Evolutionary conservation across 30 jellyfish, hydroid and myxozoan genomes (phyloP).

Genomic region (Mastigias papua): DNA sequence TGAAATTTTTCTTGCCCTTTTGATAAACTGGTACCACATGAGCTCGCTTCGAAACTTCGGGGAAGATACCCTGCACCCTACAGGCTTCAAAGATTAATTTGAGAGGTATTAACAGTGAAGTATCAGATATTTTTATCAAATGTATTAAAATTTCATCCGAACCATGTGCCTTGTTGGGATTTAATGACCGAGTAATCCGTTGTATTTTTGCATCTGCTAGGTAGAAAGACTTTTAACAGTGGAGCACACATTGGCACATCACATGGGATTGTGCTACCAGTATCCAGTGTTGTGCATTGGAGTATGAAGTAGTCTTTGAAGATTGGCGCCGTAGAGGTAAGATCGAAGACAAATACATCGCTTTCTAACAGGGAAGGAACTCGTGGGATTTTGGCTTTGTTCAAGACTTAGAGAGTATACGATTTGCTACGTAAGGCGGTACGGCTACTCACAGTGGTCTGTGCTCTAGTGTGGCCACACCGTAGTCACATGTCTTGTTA

Average conservation of each 20-base stretch:
- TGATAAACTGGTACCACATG: background rate
- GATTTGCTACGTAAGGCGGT: too few species aligned
- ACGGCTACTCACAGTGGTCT: too few species aligned
- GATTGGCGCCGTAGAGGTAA: conserved; percentile 32
- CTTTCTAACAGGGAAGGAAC: conserved; percentile 46
- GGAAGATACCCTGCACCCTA: conserved; percentile 10
- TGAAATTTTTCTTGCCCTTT: conserved; percentile 4
- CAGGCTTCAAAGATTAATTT: conserved; percentile 2
- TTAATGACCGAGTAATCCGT: background rate
- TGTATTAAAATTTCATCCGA: conserved; percentile 34
- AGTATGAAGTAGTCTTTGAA: conserved; percentile 44
- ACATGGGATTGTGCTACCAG: conserved; percentile 52
- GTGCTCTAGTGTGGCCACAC: too few species aligned
- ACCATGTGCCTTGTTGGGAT: conserved; percentile 62
- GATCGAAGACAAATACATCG: conserved; percentile 27
- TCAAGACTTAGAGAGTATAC: too few species aligned
- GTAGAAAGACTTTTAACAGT: background rate
- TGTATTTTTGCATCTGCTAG: background rate
- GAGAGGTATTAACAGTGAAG: conserved; percentile 26
- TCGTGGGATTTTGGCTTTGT: conserved; percentile 36
- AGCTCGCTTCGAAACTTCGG: conserved; percentile 36
- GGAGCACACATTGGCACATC: background rate
- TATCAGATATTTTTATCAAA: conserved; percentile 41
- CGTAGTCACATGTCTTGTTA: too few species aligned
- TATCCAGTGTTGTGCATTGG: conserved; percentile 46